Base-by-base conservation (phyloP, 2,888 invertebrate species). In the Sinohyriopsis cumingii region DNA sequence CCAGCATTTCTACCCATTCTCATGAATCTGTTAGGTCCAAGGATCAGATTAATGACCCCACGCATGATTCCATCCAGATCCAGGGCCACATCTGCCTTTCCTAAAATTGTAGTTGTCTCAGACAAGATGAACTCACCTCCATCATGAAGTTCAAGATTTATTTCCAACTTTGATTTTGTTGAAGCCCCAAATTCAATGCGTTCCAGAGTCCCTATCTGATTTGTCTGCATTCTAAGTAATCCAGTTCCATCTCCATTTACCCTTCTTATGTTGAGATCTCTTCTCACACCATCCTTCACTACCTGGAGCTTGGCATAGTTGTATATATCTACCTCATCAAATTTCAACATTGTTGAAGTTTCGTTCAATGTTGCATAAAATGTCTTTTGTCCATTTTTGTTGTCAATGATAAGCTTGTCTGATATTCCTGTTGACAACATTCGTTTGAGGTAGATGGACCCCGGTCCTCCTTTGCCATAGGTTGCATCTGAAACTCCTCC, bases 61-160 rank as follows among this genome's bases (percentile, higher is more conserved):
- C 77, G 69, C 68, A 85, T 22, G 7, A 77, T 71, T 3, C 85
- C 85, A 65, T 84, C 77, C 15, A 85, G 68, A 67, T 85, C 83
- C n/a, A 85, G 65, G 3, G 85, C 84, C 28, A 74, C 75, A 4
- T 73, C 61, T 18, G 79, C 82, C 57, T 79, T 77, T 0, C 85
- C 85, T 55, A 84, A 71, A 33, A 84, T 77, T 18, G 79, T 76
- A 5, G 81, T 80, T 18, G 82, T 82, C 69, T 85, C 83, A 1
- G 84, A 84, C 64, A 85, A 63, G n/a, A 85, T 75, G 67, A 84
- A 84, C 67, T 83, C 80, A 22, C 85, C 85, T n/a, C 84, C 84
- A 66, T 81, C 67, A 67, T 84, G 82, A 3, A 85, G 79, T 57
- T 84, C 84, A 28, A 85, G 72, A 62, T 84, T 85, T 25, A 84